Base-by-base conservation (phyloP, 2,113 vertebrate species). In the Acinonyx jubatus region DNA sequence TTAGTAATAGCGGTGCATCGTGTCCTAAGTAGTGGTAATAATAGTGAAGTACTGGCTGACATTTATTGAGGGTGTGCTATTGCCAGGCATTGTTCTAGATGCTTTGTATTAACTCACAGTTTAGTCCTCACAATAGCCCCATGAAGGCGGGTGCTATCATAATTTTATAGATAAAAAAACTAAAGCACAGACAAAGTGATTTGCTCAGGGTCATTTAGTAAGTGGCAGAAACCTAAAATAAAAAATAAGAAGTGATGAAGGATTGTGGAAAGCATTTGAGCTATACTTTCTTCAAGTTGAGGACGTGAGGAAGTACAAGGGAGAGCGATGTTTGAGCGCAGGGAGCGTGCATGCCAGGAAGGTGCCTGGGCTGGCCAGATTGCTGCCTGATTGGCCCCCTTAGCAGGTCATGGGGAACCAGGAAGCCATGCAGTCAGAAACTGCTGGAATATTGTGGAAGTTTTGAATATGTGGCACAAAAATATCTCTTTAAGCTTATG, bases 391-490 rank as follows among this genome's bases (percentile, higher is more conserved):
- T 50, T 41, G 57, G 33, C 23, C 74, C n/a, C 41, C 18, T 36
- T 38, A 19, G 41, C 57, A 93, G 57, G 52, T 89, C 61, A 33
- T 8, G 81, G 50, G 66, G 33, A 85, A 19, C 87, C 66, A 69
- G 38, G 48, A 81, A 68, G 29, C 33, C 91, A 19, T 66, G 41
- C 27, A 85, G 29, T 89, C 38, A 91, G 52, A 79, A 69, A 69
- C 65, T 45, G 13, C 78, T 63, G 66, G 61, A 36, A 61, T 78
- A 55, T 91, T 50, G 50, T 52, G 41, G 38, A 91, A 82, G 71
- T 91, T 96, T 84, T 87, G 14, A 81, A 96, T 92, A 50, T 65
- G 83, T 52, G 31, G 45, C 92, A 57, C 90, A 81, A 92, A 97
- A 82, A 86, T 79, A 86, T 88, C 87, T 96, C 90, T 95, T 55